Conservation (phyloP, 1,140 invertebrate species). For the Brachionus sp. region DNA sequence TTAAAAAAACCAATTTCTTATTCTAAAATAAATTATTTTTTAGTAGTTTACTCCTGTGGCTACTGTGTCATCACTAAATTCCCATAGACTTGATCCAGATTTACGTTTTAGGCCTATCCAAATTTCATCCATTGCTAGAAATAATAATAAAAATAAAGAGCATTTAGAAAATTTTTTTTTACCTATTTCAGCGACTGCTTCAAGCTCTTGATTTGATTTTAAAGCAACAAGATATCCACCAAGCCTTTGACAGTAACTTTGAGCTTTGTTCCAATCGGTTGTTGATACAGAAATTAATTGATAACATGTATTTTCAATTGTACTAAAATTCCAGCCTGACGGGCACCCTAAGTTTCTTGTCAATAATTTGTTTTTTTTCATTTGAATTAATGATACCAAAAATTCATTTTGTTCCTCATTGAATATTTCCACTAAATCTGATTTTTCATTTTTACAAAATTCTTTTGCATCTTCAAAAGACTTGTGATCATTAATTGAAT, state of each 20-base stretch:
- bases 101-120: constrained; percentile 12
- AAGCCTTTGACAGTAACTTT: not conserved
- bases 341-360: constrained; percentile 3
- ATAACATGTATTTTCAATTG: not conserved
- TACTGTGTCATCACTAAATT: constrained; percentile 5
- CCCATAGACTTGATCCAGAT: not conserved
- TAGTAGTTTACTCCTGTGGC: constrained; percentile 8
- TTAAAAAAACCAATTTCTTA: not conserved
- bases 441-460: not conserved
- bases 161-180: too few relatives aligned
- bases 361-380: not conserved
- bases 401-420: constrained; percentile 38
- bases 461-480: constrained; percentile 37
- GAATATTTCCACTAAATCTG: constrained; percentile 8
- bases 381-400: constrained; percentile 16
- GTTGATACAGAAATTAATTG: not conserved
- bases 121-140: not conserved
- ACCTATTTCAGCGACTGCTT: not conserved
- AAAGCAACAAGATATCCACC: not conserved
- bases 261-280: constrained; percentile 12
- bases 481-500: constrained; percentile 22
- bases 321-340: constrained; percentile 6
- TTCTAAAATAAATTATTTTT: not conserved
- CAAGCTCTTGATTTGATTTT: constrained; percentile 6
- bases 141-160: too few relatives aligned